Evolutionary conservation across 2,888 invertebrate species (phyloP), one percentile per base, ranked within the genome.

Genomic region (Lutraria lutraria): DNA sequence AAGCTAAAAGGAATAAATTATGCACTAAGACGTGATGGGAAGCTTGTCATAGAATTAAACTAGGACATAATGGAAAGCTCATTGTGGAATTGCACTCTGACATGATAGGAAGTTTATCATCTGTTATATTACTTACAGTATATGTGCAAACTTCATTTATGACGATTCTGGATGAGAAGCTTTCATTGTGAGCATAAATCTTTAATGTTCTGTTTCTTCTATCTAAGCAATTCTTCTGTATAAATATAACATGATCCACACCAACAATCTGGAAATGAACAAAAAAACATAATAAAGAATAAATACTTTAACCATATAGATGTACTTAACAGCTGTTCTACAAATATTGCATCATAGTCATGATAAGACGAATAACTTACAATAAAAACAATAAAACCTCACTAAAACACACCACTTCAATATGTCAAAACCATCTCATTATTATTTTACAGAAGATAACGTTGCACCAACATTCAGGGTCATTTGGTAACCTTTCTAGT

Each of bases 101-200:
- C 60, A 15, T 21, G 6, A 60, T 21, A 60, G n/a, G 60, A 43
- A 43, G 43, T 43, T 43, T 43, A 43, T 43, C 43, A 43, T 43
- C 43, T 8, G 43, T 43, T 2, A 43, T 29, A 56, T 15, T 68
- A 97, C 98, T 98, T 97, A 98, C 98, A 96, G 98, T 98, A 96
- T 98, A 98, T 97, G 97, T 97, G 97, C 99, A 99, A 96, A 98
- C 98, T 97, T 99, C 99, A 94, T 98, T 97, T 95, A 99, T 98
- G 86, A 97, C 97, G 84, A 99, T 98, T 95, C 98, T 97, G 85
- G 97, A 97, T 25, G 98, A 97, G 97, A 99, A 99, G 95, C 98
- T 98, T 97, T 99, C 99, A 97, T 99, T 99, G 91, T 97, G 98
- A 31, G 99, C 99, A 97, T 99, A 98, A 95, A 99, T 99, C 96